phyloP scores from a whole-genome alignment of 2,888 invertebrate species.

The Eupithecia exiguata region DNA sequence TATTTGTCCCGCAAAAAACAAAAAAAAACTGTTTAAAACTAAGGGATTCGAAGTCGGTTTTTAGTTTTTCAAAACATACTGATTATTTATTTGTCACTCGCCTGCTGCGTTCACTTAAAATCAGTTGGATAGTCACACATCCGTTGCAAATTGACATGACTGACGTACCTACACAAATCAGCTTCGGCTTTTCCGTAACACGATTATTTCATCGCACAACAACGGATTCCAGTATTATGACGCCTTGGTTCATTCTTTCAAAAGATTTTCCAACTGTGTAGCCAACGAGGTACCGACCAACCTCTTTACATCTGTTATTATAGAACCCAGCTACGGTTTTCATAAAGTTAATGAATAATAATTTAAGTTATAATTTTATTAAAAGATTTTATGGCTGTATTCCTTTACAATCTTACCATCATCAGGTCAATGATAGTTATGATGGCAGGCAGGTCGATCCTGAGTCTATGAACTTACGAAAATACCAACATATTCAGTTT shows the following conservation, averaged over 20 bases:
- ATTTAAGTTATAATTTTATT: not conserved
- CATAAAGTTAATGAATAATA: not conserved
- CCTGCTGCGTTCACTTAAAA: too few relatives aligned
- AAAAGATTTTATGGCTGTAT: not conserved
- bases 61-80: too few relatives aligned
- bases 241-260: not conserved
- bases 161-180: not conserved
- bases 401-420: not conserved
- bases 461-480: not conserved
- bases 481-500: not conserved
- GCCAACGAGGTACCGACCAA: not conserved
- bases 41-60: too few relatives aligned
- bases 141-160: too few relatives aligned
- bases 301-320: not conserved
- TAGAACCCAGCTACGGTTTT: not conserved
- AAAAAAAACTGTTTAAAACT: too few relatives aligned
- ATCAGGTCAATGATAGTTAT: not conserved
- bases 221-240: not conserved
- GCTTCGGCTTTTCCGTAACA: not conserved
- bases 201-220: not conserved
- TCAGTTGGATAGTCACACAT: too few relatives aligned
- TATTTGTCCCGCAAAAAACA: too few relatives aligned
- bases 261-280: not conserved
- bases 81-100: too few relatives aligned
- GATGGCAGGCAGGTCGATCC: not conserved